A percentile compares a stretch with the other conserved stretches of the same genome.
Conservation (phyloP, 1,140 invertebrate genomes). For the Atta texana region DNA sequence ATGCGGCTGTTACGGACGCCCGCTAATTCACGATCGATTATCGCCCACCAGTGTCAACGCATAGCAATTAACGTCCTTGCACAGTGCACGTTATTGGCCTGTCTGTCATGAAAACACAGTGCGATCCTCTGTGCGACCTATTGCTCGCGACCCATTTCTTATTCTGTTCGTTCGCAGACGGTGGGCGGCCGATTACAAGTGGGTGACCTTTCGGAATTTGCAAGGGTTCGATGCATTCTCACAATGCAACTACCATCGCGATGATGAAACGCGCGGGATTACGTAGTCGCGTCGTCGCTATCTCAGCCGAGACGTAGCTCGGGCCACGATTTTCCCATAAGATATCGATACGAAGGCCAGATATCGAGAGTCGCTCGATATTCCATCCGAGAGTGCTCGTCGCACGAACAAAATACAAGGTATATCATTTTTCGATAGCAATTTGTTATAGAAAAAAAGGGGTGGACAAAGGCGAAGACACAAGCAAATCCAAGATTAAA, state of each 20-base stretch:
- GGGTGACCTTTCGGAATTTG: constrained; percentile 83
- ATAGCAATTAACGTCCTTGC: constrained; percentile 35
- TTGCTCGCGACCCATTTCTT: constrained; percentile 34
- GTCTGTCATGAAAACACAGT: neutral
- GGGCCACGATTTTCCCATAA: constrained; percentile 75
- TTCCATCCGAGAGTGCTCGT: constrained; percentile 14
- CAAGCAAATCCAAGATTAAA: constrained; percentile 49
- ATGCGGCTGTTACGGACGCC: neutral
- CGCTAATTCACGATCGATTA: constrained; percentile 52
- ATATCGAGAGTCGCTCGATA: constrained; percentile 23
- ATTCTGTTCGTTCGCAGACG: constrained; percentile 20
- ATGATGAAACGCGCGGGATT: constrained; percentile 78
- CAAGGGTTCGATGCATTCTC: constrained; percentile 79
- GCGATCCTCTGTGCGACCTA: neutral
- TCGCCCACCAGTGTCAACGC: constrained; percentile 22
- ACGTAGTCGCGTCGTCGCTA: constrained; percentile 74
- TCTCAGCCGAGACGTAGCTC: constrained; percentile 58
- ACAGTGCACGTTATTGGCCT: neutral
- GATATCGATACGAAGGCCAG: constrained; percentile 20
- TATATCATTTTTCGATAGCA: constrained; percentile 43
- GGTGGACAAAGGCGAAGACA: neutral
- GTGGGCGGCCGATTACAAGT: constrained; percentile 76
- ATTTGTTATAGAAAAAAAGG: constrained; percentile 28
- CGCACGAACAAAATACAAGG: neutral
- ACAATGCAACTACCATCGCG: constrained; percentile 73